Base-by-base conservation (phyloP, 2,797 vertebrate species). In the Lemur catta region DNA sequence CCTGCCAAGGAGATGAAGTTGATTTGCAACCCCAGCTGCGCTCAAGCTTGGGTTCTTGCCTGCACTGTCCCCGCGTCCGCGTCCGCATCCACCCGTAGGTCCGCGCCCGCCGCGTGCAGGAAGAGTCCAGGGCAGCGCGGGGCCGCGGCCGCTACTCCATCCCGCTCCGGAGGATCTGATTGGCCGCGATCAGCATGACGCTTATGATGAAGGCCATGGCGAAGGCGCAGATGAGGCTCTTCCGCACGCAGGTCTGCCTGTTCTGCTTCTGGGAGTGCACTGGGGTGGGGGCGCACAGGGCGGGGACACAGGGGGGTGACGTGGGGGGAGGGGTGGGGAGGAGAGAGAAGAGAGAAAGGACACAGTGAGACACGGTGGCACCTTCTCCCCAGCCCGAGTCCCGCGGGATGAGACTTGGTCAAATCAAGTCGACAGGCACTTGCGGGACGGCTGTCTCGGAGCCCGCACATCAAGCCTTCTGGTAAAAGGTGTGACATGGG, bases 161-260 rank as follows among this genome's bases (percentile, higher is more conserved):
- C 98, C 99, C 99, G 80, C 99, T 99, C 76, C 99, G 99, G 98
- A 99, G 99, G 99, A 99, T 99, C 99, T 99, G 99, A 98, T 99
- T 99, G 98, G 99, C 99, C 6, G 99, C 99, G 20, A 99, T 99
- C 97, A 99, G 98, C 99, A 99, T 99, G 98, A 99, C 99, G 87
- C 99, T 99, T 98, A 99, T 99, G 98, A 99, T 99, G 98, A 99
- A 99, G 98, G 99, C 99, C 99, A 99, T 99, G 61, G 99, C 99
- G 35, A 99, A 99, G 63, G 99, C 99, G 97, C 99, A 99, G 98
- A 99, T 99, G 98, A 99, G 99, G 98, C 99, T 99, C 99, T 99
- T 99, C 98, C 99, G 99, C 67, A 99, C 99, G 0, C 99, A 99
- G 98, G 98, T 99, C 99, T 98, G 99, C 98, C 99, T 99, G 99